Evolutionary conservation across 2,113 vertebrate genomes (phyloP).

Genomic region (Pseudorasbora parva): DNA sequence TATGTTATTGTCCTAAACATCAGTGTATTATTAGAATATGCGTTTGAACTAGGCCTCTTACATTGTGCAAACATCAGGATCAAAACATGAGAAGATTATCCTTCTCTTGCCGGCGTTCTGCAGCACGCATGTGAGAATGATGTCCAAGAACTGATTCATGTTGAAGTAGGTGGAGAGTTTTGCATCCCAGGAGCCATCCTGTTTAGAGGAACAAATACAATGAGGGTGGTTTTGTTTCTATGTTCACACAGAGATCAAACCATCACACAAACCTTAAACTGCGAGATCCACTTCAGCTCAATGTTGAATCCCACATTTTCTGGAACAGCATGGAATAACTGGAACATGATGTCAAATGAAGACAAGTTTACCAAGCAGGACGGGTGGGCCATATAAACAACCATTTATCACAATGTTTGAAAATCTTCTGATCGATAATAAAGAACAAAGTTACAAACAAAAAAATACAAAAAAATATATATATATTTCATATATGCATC

Average conservation of each 20-base stretch:
- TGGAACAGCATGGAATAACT: constrained; percentile 92
- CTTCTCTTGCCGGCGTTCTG: constrained; percentile 86
- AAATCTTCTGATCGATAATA: not conserved
- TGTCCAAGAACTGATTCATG: constrained; percentile 93
- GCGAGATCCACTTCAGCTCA: constrained; percentile 96
- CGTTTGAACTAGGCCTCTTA: constrained; percentile 72
- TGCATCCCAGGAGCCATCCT: constrained; percentile 95
- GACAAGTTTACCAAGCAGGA: not conserved
- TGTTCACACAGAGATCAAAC: not conserved
- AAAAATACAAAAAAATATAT: too few species aligned
- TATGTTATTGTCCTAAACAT: not conserved
- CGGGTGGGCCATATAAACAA: not conserved
- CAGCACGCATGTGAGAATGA: constrained; percentile 88
- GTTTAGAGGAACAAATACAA: constrained; percentile 40
- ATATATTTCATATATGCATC: too few species aligned
- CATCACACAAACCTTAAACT: constrained; percentile 82
- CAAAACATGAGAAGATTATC: constrained; percentile 94
- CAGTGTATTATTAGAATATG: not conserved
- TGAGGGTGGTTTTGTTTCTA: not conserved
- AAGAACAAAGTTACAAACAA: too few species aligned
- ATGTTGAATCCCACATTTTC: constrained; percentile 95
- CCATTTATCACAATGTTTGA: not conserved
- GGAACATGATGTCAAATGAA: constrained; percentile 21
- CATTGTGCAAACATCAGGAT: constrained; percentile 96
- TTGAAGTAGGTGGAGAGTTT: constrained; percentile 94